These are phyloP conservation scores for Pseudotriccus pelzelni DNA, from an alignment of 2,797 vertebrate genomes.

Conservation along the genomic window DNA sequence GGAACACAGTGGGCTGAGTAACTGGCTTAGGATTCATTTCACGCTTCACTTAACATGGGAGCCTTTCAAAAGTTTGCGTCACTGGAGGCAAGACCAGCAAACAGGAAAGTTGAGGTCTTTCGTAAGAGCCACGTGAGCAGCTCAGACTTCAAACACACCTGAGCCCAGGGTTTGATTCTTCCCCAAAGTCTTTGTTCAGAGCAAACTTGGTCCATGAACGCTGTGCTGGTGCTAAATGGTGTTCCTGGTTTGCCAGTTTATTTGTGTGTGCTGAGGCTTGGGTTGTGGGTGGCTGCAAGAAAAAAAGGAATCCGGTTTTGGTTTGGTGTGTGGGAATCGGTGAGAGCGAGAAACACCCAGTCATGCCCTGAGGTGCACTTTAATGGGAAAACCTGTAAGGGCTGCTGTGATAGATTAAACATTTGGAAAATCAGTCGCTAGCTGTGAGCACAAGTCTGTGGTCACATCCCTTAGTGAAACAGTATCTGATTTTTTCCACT, in stretches of 20 bases:
- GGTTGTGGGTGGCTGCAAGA: neutral
- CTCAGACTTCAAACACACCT: neutral
- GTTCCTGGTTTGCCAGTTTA: neutral
- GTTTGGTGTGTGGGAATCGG: neutral
- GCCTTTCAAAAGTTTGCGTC: neutral
- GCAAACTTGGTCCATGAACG: rapidly evolving
- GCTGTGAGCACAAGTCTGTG: neutral
- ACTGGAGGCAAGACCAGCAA: neutral
- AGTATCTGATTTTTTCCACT: neutral
- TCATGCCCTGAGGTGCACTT: neutral
- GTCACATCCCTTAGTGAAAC: neutral
- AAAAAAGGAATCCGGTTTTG: neutral
- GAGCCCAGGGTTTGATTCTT: neutral
- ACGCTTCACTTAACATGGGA: neutral
- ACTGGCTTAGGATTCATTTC: neutral
- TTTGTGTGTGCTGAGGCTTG: neutral
- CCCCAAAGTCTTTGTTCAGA: neutral
- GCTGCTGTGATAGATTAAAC: neutral
- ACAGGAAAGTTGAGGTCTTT: conserved; percentile 9
- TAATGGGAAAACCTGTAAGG: neutral
- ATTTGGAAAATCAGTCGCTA: neutral
- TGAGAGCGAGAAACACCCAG: neutral
- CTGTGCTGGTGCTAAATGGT: neutral
- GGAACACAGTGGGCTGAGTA: neutral
- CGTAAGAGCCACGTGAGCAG: neutral